A percentile compares a stretch with the other conserved stretches of the same genome.
phyloP scores from a whole-genome alignment of 2,797 vertebrate genomes.

The Halcyon leucocephala region DNA sequence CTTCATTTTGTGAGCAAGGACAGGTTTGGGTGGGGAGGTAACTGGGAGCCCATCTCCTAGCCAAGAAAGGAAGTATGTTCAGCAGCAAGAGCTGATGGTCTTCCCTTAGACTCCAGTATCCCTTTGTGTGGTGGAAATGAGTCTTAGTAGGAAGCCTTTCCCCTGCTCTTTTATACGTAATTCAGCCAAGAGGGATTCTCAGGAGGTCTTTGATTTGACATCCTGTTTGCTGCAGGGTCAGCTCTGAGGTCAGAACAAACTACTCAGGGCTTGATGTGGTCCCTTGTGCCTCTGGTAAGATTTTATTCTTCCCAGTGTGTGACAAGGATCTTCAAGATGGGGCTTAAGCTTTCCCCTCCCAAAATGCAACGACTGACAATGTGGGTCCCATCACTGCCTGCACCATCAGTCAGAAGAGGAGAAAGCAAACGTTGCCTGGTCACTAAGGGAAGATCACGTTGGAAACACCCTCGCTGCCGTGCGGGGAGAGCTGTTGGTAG shows the following conservation, averaged over 20 bases:
- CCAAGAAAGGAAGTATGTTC: background rate
- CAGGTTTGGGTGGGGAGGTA: background rate
- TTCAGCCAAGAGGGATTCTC: background rate
- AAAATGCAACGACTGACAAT: background rate
- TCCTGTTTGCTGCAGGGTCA: background rate
- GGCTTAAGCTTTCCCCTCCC: background rate
- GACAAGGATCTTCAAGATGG: background rate
- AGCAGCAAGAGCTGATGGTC: background rate
- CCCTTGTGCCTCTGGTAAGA: background rate
- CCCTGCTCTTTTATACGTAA: background rate
- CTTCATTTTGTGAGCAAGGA: background rate
- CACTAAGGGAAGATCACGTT: background rate
- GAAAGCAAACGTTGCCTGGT: background rate
- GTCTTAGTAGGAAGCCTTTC: background rate
- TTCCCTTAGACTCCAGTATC: background rate
- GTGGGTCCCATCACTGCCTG: background rate
- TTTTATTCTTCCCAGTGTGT: background rate
- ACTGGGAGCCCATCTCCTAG: background rate
- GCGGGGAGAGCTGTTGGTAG: rapidly evolving
- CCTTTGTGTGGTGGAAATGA: background rate
- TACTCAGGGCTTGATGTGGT: background rate
- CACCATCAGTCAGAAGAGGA: background rate
- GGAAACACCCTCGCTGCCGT: rapidly evolving
- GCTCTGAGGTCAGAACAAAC: background rate
- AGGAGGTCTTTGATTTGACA: background rate